Conservation (phyloP, 2,888 invertebrate species). For the Brachynemurus nebulosus region DNA sequence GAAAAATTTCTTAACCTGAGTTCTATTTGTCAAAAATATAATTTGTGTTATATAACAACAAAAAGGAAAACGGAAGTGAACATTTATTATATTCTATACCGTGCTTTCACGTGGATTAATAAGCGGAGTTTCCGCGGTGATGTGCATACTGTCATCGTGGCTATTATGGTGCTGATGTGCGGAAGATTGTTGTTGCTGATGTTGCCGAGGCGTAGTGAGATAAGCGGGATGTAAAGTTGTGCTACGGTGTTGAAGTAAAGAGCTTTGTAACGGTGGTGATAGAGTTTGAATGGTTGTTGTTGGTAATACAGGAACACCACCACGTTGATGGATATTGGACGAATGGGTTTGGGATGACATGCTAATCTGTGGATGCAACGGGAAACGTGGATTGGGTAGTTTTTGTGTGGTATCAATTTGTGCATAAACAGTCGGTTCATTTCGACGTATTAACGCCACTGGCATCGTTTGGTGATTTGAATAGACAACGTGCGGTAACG, state of each 20-base stretch:
- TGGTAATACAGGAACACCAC: background rate
- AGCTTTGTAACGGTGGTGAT: conserved; percentile 5
- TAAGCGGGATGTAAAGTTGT: conserved; percentile 22
- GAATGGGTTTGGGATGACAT: conserved; percentile 1
- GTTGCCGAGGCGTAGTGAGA: conserved; percentile 27
- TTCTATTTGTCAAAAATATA: too few relatives aligned
- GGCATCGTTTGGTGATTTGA: conserved; percentile 29
- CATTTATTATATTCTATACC: conserved; percentile 12
- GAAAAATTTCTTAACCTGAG: too few relatives aligned
- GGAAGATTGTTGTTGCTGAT: conserved; percentile 25
- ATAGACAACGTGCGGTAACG: conserved; percentile 28
- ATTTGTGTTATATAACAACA: too few relatives aligned
- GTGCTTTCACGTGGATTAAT: conserved; percentile 21
- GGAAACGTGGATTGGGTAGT: conserved; percentile 21
- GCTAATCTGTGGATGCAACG: background rate
- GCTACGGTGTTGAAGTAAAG: conserved; percentile 1
- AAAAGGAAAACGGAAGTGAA: too few relatives aligned
- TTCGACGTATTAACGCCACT: conserved; percentile 31
- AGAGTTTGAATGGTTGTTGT: conserved; percentile 1
- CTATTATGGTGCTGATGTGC: conserved; percentile 22
- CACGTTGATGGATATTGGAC: background rate
- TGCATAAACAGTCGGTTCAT: conserved; percentile 38
- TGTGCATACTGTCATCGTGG: conserved; percentile 21
- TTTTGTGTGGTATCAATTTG: conserved; percentile 34
- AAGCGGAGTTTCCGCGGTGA: conserved; percentile 29